A percentile compares a stretch with the other conserved stretches of the same genome.
phyloP scores from a whole-genome alignment of 2,888 invertebrate species.

The Volucella zonaria region DNA sequence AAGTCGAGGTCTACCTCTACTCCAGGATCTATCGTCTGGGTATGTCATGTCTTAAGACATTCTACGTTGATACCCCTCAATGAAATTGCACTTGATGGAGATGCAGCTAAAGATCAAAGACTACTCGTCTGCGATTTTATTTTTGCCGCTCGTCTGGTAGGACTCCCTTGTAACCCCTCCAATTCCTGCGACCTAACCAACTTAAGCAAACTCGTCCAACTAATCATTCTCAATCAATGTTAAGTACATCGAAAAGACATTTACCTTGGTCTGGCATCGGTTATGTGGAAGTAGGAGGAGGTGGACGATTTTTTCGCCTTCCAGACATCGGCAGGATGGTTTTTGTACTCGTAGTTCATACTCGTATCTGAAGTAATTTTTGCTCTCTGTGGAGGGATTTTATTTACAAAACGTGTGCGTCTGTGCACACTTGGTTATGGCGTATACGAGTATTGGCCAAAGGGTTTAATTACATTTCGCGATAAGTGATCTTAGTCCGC shows the following conservation, averaged over 20 bases:
- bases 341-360: no score
- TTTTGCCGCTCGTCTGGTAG: slow-evolving; percentile 26
- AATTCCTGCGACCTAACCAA: no score
- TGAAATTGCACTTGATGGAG: slow-evolving; percentile 36
- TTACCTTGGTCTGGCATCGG: slow-evolving; percentile 4
- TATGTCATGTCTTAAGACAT: slow-evolving; percentile 57
- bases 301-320: slow-evolving; percentile 21
- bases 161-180: slow-evolving; percentile 40
- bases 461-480: slow-evolving; percentile 66
- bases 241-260: slow-evolving; percentile 65
- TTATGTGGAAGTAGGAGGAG: background rate
- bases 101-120: slow-evolving; percentile 67
- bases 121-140: slow-evolving; percentile 23
- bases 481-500: slow-evolving; percentile 66
- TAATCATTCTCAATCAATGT: slow-evolving; percentile 69
- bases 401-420: slow-evolving; percentile 53
- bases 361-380: slow-evolving; percentile 47
- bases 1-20: slow-evolving; percentile 14
- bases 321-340: background rate
- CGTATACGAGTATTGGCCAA: slow-evolving; percentile 48
- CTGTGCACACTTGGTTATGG: slow-evolving; percentile 21
- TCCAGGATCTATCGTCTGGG: slow-evolving; percentile 48
- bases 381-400: slow-evolving; percentile 62
- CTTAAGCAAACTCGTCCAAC: slow-evolving; percentile 51
- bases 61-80: background rate